Conservation (phyloP, 2,888 invertebrate species). For the Pheosia gnoma region DNA sequence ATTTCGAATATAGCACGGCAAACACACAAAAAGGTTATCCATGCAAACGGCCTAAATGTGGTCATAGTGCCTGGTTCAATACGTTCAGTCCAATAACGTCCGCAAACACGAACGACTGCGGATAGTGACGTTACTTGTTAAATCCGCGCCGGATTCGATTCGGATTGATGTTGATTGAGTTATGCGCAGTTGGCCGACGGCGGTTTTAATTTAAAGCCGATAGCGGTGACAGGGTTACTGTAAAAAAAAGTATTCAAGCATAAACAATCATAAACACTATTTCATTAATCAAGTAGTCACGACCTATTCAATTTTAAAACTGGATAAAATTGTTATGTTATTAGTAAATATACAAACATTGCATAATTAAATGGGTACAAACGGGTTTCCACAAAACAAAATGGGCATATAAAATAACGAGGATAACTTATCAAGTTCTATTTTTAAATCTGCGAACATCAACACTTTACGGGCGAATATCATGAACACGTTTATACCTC, state of each 20-base stretch:
- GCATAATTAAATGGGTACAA: too few relatives aligned
- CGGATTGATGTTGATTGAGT: constrained; percentile 79
- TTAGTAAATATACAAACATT: too few relatives aligned
- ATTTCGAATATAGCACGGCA: background rate
- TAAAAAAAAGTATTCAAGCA: background rate
- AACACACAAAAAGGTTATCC: background rate
- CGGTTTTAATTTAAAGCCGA: constrained; percentile 35
- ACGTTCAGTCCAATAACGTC: background rate
- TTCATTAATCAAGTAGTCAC: too few relatives aligned
- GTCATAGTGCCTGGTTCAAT: background rate
- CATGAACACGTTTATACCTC: background rate
- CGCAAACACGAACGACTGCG: constrained; percentile 38
- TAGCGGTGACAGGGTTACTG: constrained; percentile 22
- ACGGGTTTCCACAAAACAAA: too few relatives aligned
- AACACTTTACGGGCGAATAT: background rate
- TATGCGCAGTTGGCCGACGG: constrained; percentile 46
- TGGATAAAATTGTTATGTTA: too few relatives aligned
- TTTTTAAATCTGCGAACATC: too few relatives aligned
- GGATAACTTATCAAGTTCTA: too few relatives aligned
- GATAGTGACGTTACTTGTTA: constrained; percentile 66
- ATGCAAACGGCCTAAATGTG: background rate
- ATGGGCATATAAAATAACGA: too few relatives aligned
- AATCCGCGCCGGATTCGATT: constrained; percentile 62
- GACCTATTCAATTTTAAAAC: too few relatives aligned
- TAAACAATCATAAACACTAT: too few relatives aligned